phyloP scores from a whole-genome alignment of 2,888 invertebrate genomes.

The Aromia moschata region DNA sequence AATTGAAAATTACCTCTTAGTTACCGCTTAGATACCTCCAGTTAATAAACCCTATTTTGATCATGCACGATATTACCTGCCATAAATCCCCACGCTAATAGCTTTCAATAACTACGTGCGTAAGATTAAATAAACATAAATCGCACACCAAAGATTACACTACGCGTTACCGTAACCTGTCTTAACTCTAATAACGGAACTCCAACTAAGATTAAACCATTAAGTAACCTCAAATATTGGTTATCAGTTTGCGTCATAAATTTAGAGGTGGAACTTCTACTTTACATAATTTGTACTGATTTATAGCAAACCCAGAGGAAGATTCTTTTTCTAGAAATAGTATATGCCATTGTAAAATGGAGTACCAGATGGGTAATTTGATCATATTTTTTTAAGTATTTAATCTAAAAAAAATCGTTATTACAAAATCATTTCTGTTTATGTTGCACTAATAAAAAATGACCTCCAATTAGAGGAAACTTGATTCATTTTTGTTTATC shows the following conservation, averaged over 20 bases:
- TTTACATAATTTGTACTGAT: slow-evolving; percentile 4
- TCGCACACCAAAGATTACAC: slow-evolving; percentile 15
- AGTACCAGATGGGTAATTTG: no score
- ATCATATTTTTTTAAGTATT: not conserved
- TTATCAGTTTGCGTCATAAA: slow-evolving; percentile 12
- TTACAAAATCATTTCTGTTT: not conserved
- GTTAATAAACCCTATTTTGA: not conserved
- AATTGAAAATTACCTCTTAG: no score
- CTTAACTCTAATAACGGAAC: slow-evolving; percentile 17
- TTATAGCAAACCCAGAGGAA: not conserved
- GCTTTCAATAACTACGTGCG: slow-evolving; percentile 18
- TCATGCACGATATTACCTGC: not conserved
- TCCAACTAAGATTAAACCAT: slow-evolving; percentile 5
- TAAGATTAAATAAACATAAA: slow-evolving; percentile 18
- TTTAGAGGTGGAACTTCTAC: slow-evolving; percentile 13
- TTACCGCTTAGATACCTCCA: no score
- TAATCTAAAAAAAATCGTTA: not conserved
- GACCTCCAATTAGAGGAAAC: no score
- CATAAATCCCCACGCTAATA: slow-evolving; percentile 13
- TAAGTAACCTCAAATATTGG: slow-evolving; percentile 20
- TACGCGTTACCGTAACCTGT: slow-evolving; percentile 6
- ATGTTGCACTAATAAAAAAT: no score
- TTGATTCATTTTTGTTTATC: no score
- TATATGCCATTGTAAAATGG: not conserved
- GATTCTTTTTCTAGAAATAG: not conserved